Conservation (phyloP, 2,113 vertebrate species). For the Gila orcuttii region DNA sequence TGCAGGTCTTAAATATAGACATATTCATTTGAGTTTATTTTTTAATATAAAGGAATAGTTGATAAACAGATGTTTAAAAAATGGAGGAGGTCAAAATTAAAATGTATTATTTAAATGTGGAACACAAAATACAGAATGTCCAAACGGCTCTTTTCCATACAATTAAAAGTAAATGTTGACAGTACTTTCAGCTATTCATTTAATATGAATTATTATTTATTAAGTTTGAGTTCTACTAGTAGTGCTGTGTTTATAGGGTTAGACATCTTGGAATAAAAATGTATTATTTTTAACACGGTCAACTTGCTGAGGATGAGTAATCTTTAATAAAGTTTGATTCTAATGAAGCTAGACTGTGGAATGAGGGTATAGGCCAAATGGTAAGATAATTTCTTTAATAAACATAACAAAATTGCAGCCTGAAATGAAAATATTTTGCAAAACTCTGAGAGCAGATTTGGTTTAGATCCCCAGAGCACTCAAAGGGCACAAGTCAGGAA, state of each 20-base stretch:
- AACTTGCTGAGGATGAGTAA: neutral
- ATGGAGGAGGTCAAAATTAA: no score
- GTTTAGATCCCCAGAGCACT: constrained; percentile 28
- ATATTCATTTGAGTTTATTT: neutral
- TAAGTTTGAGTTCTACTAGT: neutral
- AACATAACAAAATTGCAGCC: constrained; percentile 43
- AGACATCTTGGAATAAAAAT: neutral
- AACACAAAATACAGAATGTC: no score
- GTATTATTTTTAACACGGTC: neutral
- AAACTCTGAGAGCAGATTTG: constrained; percentile 37
- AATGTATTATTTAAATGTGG: no score
- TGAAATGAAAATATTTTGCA: constrained; percentile 10
- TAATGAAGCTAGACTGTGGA: neutral
- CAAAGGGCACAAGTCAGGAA: constrained; percentile 1
- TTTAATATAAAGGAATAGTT: neutral
- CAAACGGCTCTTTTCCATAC: neutral
- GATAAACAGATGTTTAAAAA: neutral
- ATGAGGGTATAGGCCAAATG: neutral
- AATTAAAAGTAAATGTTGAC: neutral
- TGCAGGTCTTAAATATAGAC: neutral
- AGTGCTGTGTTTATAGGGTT: neutral
- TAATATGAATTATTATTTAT: neutral
- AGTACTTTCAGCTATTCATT: neutral
- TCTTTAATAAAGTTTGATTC: constrained; percentile 23
- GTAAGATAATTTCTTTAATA: constrained; percentile 45